These are phyloP conservation scores for Eumeta japonica DNA, from an alignment of 1,140 invertebrate species.

Conservation along the genomic window DNA sequence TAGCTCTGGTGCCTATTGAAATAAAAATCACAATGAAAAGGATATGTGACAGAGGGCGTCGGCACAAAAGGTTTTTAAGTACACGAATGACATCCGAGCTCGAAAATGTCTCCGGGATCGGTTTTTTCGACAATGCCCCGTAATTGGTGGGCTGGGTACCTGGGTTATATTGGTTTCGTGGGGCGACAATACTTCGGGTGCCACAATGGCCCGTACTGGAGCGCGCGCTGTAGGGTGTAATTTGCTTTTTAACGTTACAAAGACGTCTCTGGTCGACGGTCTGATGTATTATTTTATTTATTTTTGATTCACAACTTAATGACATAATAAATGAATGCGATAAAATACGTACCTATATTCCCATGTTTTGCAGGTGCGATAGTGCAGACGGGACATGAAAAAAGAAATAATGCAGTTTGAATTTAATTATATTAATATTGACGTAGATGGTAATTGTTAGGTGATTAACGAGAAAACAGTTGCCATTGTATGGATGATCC, in stretches of 20 bases:
- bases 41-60: slow-evolving; percentile 52
- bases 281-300: slow-evolving; percentile 12
- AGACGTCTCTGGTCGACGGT: slow-evolving; percentile 12
- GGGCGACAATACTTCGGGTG: slow-evolving; percentile 40
- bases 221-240: too few relatives aligned
- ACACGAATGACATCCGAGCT: slow-evolving; percentile 40
- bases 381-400: slow-evolving; percentile 17
- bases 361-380: slow-evolving; percentile 18
- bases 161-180: slow-evolving; percentile 42
- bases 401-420: slow-evolving; percentile 11
- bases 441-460: too few relatives aligned
- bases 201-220: slow-evolving; percentile 29
- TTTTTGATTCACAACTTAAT: slow-evolving; percentile 2
- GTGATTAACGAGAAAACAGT: too few relatives aligned
- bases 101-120: slow-evolving; percentile 48
- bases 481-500: too few relatives aligned
- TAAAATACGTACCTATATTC: too few relatives aligned
- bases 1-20: too few relatives aligned
- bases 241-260: slow-evolving; percentile 29
- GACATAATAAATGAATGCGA: too few relatives aligned
- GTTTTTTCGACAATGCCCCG: slow-evolving; percentile 48
- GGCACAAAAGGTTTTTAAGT: slow-evolving; percentile 42
- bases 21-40: slow-evolving; percentile 45
- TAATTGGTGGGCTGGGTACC: slow-evolving; percentile 57
- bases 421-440: too few relatives aligned